phyloP scores from a whole-genome alignment of 2,797 vertebrate species.

The Sphaeramia orbicularis region DNA sequence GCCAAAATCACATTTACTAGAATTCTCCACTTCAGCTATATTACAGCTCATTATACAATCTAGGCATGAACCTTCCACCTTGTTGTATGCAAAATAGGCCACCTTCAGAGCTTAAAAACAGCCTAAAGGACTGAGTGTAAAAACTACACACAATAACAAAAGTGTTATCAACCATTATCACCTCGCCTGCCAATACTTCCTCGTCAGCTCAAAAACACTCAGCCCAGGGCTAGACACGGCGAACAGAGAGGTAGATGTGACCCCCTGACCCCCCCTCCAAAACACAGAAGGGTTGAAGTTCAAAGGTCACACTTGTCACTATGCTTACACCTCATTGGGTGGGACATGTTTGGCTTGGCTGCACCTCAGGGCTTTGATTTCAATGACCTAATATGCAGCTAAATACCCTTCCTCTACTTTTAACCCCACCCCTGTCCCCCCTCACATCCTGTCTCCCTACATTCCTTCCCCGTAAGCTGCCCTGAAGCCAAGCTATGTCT shows the following conservation, averaged over 20 bases:
- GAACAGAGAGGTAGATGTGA: constrained; percentile 53
- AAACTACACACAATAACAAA: constrained; percentile 49
- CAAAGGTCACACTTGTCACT: constrained; percentile 69
- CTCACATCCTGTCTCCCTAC: constrained; percentile 51
- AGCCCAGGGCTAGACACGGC: constrained; percentile 50
- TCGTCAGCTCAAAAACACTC: constrained; percentile 44
- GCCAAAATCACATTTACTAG: constrained; percentile 38
- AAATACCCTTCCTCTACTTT: constrained; percentile 60
- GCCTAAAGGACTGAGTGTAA: constrained; percentile 24
- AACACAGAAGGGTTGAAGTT: constrained; percentile 59
- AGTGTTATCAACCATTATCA: constrained; percentile 48
- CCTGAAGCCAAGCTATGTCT: constrained; percentile 66
- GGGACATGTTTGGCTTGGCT: constrained; percentile 69
- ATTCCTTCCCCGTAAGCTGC: constrained; percentile 30
- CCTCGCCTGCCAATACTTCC: constrained; percentile 41
- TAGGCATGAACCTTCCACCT: constrained; percentile 37
- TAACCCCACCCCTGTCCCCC: constrained; percentile 26
- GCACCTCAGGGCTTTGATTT: constrained; percentile 71
- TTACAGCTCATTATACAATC: constrained; percentile 42
- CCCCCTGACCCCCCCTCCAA: constrained; percentile 56
- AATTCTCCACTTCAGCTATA: constrained; percentile 17
- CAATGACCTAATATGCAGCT: constrained; percentile 68
- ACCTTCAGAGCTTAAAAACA: constrained; percentile 41
- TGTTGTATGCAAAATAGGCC: constrained; percentile 37
- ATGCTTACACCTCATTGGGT: constrained; percentile 55